Evolutionary conservation across 2,888 invertebrate genomes (phyloP).

Genomic region (Sthenelais limicola): DNA sequence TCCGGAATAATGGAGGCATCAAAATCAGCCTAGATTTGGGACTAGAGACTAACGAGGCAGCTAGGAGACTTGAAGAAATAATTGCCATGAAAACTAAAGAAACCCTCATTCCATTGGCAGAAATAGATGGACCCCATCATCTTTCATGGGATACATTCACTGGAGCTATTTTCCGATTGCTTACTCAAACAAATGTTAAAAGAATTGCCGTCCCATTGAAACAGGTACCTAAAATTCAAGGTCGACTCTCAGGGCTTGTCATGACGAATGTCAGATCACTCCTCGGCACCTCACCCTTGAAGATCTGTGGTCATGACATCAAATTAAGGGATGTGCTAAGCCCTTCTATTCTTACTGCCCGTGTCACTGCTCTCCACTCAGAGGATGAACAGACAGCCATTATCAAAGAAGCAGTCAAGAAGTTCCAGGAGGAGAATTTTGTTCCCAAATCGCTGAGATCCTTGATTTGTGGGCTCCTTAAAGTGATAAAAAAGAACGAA

Average conservation of each 20-base stretch:
- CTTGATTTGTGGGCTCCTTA: background rate
- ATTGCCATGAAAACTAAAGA: constrained; percentile 1
- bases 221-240: background rate
- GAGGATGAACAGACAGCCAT: background rate
- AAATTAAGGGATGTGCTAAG: background rate
- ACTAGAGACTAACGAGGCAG: background rate
- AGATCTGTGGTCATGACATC: background rate
- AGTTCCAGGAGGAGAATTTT: background rate
- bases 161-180: background rate
- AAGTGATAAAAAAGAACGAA: constrained; percentile 8
- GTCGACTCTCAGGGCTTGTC: background rate
- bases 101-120: background rate
- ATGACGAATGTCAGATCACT: background rate
- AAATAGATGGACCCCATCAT: constrained; percentile 1
- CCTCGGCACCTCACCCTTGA: background rate
- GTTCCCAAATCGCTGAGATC: background rate
- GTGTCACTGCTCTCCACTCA: background rate
- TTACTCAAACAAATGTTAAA: background rate
- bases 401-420: background rate
- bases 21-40: constrained; percentile 13
- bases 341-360: background rate
- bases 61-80: background rate
- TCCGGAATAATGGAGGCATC: too few relatives aligned
- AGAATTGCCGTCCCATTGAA: constrained; percentile 2
- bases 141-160: constrained; percentile 5